Evolutionary conservation across 2,888 invertebrate genomes (phyloP).

Genomic region (Amphipyra berbera): DNA sequence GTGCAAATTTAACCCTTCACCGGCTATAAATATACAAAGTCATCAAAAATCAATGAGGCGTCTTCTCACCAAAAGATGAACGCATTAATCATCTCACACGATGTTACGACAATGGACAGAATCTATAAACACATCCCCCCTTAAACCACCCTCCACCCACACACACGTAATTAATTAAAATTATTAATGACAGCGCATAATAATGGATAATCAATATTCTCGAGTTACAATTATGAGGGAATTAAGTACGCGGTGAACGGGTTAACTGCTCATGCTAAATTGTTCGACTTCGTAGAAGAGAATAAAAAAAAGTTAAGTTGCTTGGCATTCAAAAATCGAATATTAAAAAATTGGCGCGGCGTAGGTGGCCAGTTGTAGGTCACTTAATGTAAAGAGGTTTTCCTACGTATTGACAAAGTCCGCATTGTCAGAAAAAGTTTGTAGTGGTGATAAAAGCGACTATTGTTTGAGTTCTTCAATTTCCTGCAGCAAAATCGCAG

Average conservation of each 20-base stretch:
- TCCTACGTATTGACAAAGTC: not conserved
- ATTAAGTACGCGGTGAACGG: conserved; percentile 46
- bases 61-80: conserved; percentile 68
- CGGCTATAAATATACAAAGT: conserved; percentile 56
- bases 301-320: conserved; percentile 27
- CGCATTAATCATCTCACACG: conserved; percentile 84
- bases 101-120: conserved; percentile 71
- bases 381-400: conserved; percentile 36
- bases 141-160: conserved; percentile 45
- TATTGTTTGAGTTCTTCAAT: too few relatives aligned
- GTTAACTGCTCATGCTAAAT: conserved; percentile 39
- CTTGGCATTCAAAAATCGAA: conserved; percentile 38
- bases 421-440: not conserved
- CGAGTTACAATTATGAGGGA: conserved; percentile 60
- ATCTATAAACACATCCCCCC: conserved; percentile 61
- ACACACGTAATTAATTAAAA: conserved; percentile 85
- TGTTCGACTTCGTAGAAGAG: conserved; percentile 16
- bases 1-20: conserved; percentile 52
- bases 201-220: conserved; percentile 85
- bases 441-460: too few relatives aligned
- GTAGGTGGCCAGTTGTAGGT: conserved; percentile 26
- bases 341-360: not conserved
- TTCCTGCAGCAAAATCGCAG: too few relatives aligned
- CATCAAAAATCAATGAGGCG: conserved; percentile 83
- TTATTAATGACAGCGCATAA: conserved; percentile 84